These are phyloP conservation scores for Gymnorhina tibicen DNA, from an alignment of 2,113 vertebrate genomes.

Conservation along the genomic window DNA sequence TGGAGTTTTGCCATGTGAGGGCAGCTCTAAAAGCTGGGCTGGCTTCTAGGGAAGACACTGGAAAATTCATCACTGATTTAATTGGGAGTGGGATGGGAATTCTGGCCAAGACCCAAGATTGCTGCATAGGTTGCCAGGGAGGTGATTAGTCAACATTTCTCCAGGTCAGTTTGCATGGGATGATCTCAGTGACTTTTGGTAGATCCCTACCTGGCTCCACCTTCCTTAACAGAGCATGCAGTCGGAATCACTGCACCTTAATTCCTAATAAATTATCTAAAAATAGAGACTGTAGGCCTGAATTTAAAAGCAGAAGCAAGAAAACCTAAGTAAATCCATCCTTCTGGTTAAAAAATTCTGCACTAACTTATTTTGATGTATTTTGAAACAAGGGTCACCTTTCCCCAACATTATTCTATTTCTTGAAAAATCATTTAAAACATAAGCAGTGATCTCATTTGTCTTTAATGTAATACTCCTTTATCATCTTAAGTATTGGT, in stretches of 20 bases:
- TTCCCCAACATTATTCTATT: not conserved
- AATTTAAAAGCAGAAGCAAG: not conserved
- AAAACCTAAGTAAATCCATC: not conserved
- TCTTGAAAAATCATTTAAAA: not conserved
- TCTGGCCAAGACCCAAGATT: not conserved
- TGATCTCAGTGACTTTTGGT: not conserved
- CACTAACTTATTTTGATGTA: not conserved
- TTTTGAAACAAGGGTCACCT: not conserved
- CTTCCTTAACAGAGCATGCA: not conserved
- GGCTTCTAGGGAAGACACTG: not conserved
- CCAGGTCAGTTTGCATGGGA: not conserved
- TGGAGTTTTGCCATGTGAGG: slow-evolving; percentile 28
- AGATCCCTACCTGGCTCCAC: not conserved
- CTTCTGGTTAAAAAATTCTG: not conserved
- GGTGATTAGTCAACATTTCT: not conserved
- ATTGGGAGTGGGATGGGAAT: not conserved
- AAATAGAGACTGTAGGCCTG: not conserved
- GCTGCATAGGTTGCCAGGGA: not conserved
- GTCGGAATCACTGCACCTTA: not conserved
- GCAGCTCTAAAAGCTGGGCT: not conserved
- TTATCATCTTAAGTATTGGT: not conserved
- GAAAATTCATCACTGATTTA: slow-evolving; percentile 8
- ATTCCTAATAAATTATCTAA: not conserved
- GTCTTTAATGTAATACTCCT: not conserved
- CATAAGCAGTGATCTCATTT: not conserved